Percentiles rank a stretch among this genome's conserved stretches.
These are phyloP conservation scores for Pseudomyrmex sp. DNA, from an alignment of 1,140 invertebrate species.

Conservation along the genomic window DNA sequence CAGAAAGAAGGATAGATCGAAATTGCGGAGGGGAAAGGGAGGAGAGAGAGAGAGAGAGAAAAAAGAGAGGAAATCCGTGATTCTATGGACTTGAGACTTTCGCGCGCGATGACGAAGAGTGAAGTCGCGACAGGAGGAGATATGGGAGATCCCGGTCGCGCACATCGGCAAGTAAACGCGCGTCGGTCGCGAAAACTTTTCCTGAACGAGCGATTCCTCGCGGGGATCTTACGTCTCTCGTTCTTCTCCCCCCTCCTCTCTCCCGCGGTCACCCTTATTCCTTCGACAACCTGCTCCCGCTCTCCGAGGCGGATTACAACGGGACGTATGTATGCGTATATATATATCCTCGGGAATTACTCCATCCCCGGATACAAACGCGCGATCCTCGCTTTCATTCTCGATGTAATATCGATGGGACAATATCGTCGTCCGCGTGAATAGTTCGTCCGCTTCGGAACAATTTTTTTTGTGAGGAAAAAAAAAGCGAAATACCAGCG, in stretches of 20 bases:
- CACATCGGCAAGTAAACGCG: constrained; percentile 48
- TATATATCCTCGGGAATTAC: constrained; percentile 22
- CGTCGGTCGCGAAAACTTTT: constrained; percentile 22
- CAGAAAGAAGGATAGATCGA: not conserved
- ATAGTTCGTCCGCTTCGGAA: too few relatives aligned
- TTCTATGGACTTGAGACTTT: constrained; percentile 24
- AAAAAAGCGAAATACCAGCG: too few relatives aligned
- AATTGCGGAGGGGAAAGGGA: not conserved
- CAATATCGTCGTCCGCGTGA: constrained; percentile 10
- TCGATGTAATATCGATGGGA: constrained; percentile 41
- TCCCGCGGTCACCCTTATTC: constrained; percentile 7
- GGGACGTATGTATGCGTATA: not conserved
- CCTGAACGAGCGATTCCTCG: constrained; percentile 48
- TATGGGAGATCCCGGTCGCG: not conserved
- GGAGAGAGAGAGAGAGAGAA: not conserved
- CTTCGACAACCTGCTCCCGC: constrained; percentile 16
- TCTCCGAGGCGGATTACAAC: constrained; percentile 29
- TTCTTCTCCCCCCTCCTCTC: not conserved
- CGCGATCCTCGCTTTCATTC: not conserved
- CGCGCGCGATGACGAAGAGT: constrained; percentile 1
- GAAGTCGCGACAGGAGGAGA: too few relatives aligned
- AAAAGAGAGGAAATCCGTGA: constrained; percentile 34
- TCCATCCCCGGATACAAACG: not conserved
- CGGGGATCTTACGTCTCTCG: constrained; percentile 15
- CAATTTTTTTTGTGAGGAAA: too few relatives aligned